Evolutionary conservation across 1,140 invertebrate species (phyloP).

Genomic region (Galleria mellonella): DNA sequence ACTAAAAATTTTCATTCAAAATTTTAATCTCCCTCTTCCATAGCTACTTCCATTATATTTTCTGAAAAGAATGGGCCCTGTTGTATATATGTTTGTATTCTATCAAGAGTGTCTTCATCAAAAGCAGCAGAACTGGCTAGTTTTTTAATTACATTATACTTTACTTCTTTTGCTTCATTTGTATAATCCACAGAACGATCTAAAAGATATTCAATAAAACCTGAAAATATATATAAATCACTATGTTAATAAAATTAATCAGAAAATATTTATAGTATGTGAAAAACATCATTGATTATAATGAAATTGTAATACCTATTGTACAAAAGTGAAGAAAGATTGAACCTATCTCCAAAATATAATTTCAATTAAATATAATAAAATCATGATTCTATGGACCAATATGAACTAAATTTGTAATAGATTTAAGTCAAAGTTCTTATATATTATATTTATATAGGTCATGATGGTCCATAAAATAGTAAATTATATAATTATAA

Average conservation of each 20-base stretch:
- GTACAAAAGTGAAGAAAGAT: neutral
- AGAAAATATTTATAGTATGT: neutral
- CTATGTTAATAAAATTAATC: neutral
- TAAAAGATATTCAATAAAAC: slow-evolving; percentile 84
- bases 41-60: slow-evolving; percentile 79
- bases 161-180: slow-evolving; percentile 83
- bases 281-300: neutral
- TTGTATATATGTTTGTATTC: slow-evolving; percentile 79
- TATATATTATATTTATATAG: too few relatives aligned
- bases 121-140: slow-evolving; percentile 80
- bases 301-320: neutral
- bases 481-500: too few relatives aligned
- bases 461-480: too few relatives aligned
- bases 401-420: too few relatives aligned
- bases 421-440: too few relatives aligned
- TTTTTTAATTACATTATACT: slow-evolving; percentile 82
- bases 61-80: slow-evolving; percentile 84
- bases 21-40: slow-evolving; percentile 75
- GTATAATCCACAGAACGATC: slow-evolving; percentile 80
- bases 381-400: too few relatives aligned
- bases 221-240: slow-evolving; percentile 47
- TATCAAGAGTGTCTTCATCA: slow-evolving; percentile 75
- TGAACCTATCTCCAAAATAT: too few relatives aligned
- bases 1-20: slow-evolving; percentile 4
- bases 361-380: too few relatives aligned